Conservation (phyloP, 2,888 invertebrate species). For the Agrilus biguttatus region DNA sequence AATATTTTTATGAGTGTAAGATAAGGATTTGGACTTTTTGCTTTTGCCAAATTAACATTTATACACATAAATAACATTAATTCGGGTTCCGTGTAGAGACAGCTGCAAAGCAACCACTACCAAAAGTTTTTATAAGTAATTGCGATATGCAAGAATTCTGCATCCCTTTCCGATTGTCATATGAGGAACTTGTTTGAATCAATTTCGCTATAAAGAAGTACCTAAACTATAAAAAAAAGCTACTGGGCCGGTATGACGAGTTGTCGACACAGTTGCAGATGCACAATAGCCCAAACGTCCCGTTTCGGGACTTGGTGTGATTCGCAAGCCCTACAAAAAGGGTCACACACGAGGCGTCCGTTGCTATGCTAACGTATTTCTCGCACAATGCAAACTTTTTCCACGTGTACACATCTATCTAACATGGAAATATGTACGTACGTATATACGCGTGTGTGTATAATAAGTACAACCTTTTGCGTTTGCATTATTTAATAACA, state of each 20-base stretch:
- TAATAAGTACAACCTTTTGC: slow-evolving; percentile 3
- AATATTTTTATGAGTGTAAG: no score
- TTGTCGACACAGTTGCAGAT: slow-evolving; percentile 11
- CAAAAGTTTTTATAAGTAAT: no score
- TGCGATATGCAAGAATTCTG: no score
- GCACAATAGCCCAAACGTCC: slow-evolving; percentile 12
- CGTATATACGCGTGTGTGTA: not conserved
- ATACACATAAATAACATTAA: no score
- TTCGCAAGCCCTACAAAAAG: slow-evolving; percentile 10
- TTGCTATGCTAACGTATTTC: slow-evolving; percentile 14
- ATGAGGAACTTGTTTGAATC: no score
- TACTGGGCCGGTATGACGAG: slow-evolving; percentile 13
- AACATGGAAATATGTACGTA: no score
- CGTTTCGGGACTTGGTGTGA: slow-evolving; percentile 8
- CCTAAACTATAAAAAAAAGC: slow-evolving; percentile 7
- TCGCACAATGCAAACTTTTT: slow-evolving; percentile 14
- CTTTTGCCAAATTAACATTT: no score
- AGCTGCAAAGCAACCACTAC: no score
- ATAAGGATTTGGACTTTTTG: no score
- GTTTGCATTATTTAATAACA: slow-evolving; percentile 12
- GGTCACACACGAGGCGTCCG: slow-evolving; percentile 12
- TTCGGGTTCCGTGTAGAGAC: no score
- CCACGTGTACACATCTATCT: slow-evolving; percentile 1
- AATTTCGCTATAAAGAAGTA: not conserved
- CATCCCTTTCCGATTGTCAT: no score